These are phyloP conservation scores for Solen grandis DNA, from an alignment of 1,140 invertebrate species.

Conservation along the genomic window DNA sequence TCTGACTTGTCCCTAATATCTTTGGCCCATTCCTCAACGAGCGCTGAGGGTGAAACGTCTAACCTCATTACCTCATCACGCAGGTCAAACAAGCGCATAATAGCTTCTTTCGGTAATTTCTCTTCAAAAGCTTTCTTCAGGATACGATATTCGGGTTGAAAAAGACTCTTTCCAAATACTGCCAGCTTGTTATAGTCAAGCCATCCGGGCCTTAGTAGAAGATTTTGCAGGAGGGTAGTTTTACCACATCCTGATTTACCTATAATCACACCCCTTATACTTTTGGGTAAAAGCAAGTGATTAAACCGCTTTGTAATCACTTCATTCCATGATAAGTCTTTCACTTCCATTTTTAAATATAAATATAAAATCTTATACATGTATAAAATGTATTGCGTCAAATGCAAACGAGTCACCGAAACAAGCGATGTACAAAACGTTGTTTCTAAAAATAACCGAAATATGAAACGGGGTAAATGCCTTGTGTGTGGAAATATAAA, in stretches of 20 bases:
- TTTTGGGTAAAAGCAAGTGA: background rate
- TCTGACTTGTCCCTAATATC: background rate
- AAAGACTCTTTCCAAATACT: constrained; percentile 2
- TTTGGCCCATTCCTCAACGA: constrained; percentile 5
- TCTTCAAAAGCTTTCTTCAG: constrained; percentile 15
- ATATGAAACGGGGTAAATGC: background rate
- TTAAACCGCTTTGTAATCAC: constrained; percentile 11
- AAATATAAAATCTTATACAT: background rate
- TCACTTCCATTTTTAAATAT: constrained; percentile 52
- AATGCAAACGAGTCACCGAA: background rate
- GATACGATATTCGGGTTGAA: constrained; percentile 2
- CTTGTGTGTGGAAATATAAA: constrained; percentile 19
- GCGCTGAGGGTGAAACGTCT: background rate
- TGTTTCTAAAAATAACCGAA: background rate
- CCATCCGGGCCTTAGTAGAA: constrained; percentile 1
- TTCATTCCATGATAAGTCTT: constrained; percentile 55
- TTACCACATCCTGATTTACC: constrained; percentile 21
- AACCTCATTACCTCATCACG: background rate
- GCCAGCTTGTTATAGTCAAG: background rate
- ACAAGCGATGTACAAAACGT: background rate
- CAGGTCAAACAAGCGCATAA: constrained; percentile 7
- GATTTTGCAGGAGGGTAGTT: constrained; percentile 14
- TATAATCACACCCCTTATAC: background rate
- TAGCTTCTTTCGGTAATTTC: background rate
- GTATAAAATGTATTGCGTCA: constrained; percentile 24